Evolutionary conservation across 2,113 vertebrate species (phyloP).

Genomic region (Neopipo cinnamomea): DNA sequence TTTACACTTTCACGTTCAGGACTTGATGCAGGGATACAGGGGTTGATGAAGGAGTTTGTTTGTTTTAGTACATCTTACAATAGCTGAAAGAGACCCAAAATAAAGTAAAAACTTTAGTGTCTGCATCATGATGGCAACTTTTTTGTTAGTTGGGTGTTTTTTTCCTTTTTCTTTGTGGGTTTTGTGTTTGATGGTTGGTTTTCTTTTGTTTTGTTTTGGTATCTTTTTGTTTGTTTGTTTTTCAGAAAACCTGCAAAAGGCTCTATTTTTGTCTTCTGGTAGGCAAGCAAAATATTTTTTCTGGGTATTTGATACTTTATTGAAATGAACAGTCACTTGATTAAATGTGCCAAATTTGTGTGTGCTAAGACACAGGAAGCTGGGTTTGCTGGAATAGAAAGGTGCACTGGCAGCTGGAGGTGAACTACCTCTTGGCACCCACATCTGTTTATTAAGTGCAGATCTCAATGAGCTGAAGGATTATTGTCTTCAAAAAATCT

Average conservation of each 20-base stretch:
- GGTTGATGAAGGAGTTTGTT: not conserved
- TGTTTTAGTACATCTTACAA: not conserved
- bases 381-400: not conserved
- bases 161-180: not conserved
- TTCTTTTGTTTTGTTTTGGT: too few species aligned
- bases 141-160: not conserved
- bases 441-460: not conserved
- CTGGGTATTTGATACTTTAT: not conserved
- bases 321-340: not conserved
- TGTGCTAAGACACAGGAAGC: not conserved
- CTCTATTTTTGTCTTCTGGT: constrained; percentile 8
- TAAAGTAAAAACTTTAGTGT: not conserved
- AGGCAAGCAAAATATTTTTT: constrained; percentile 29
- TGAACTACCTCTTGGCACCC: not conserved
- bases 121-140: not conserved
- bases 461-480: not conserved
- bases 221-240: not conserved
- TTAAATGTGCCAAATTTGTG: not conserved
- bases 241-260: not conserved
- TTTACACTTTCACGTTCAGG: not conserved
- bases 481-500: not conserved
- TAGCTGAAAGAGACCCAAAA: not conserved
- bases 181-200: not conserved
- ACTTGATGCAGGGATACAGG: not conserved
- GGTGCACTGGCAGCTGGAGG: not conserved